Conservation (phyloP, 2,888 invertebrate species). For the Augiades crinisus region DNA sequence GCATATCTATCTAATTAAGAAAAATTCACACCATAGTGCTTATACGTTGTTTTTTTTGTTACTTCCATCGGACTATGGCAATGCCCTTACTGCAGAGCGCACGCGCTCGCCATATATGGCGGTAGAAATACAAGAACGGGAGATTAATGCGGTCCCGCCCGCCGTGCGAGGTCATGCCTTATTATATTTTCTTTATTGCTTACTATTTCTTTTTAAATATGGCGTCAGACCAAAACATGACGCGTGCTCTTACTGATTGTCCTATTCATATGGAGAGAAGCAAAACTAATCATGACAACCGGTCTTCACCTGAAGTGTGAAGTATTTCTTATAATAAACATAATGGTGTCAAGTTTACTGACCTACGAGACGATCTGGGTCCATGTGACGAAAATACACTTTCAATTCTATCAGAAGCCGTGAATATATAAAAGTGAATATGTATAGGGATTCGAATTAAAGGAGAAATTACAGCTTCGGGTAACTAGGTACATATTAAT, state of each 20-base stretch:
- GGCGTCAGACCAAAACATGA: conserved; percentile 30
- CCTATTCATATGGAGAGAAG: not conserved
- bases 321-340: not conserved
- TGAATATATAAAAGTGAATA: no score
- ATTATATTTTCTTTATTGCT: conserved; percentile 63
- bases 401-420: no score
- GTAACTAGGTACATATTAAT: no score
- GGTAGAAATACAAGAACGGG: conserved; percentile 68
- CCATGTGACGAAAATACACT: no score
- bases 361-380: no score
- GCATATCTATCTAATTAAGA: no score
- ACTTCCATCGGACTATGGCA: conserved; percentile 40
- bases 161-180: conserved; percentile 54
- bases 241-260: conserved; percentile 5
- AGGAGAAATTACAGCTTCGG: no score
- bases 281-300: not conserved
- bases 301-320: not conserved
- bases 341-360: not conserved
- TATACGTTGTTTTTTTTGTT: conserved; percentile 19
- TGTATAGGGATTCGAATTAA: no score
- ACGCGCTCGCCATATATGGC: conserved; percentile 71
- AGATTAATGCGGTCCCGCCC: conserved; percentile 62
- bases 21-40: no score
- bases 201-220: conserved; percentile 38
- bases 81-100: conserved; percentile 46